Evolutionary conservation across 2,797 vertebrate genomes (phyloP), one percentile per base, ranked within the genome.

Genomic region (Tangara arthus): DNA sequence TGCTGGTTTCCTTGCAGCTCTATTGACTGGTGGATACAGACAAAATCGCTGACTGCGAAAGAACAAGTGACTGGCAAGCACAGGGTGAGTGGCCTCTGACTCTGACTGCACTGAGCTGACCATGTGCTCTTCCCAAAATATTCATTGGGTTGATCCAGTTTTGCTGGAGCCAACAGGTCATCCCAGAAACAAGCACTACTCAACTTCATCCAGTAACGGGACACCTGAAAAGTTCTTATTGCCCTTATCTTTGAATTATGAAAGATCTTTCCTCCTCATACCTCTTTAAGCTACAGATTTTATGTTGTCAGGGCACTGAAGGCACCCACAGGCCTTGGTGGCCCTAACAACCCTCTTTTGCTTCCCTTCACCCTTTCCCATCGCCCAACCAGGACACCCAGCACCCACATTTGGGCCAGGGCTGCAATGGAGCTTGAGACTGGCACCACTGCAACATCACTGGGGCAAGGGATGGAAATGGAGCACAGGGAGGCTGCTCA

Each of bases 361-460:
- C 19, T 69, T 8, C 8, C 23, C 3, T 57, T 82, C 6, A 53
- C 8, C 10, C 17, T 23, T 26, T 55, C 20, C 27, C 20, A 65
- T 53, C 1, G 0, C 37, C 49, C 53, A 73, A 12, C 10, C 60
- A 44, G 56, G 49, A 64, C 20, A 81, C 21, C 19, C 19, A 83
- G 60, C 2, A 3, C 17, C 10, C 1, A 1, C 15, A 68, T 64
- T 12, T 1, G 6, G 44, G 46, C 22, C n/a, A 59, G 49, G 32
- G 18, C 30, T 47, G 32, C 4, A 9, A 37, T 34, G 26, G 61
- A 78, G 34, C 10, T 87, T 47, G 39, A 87, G 35, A 55, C 21
- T 1, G 1, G 71, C 52, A 50, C 27, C 3, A 1, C 22, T 52
- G 68, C 52, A 77, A 39, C 3, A 2, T 17, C 1, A 0, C 9